These are phyloP conservation scores for Diacarnus erythraeanus DNA, from an alignment of 37 sponge, comb jelly and placozoan genomes.

Conservation along the genomic window DNA sequence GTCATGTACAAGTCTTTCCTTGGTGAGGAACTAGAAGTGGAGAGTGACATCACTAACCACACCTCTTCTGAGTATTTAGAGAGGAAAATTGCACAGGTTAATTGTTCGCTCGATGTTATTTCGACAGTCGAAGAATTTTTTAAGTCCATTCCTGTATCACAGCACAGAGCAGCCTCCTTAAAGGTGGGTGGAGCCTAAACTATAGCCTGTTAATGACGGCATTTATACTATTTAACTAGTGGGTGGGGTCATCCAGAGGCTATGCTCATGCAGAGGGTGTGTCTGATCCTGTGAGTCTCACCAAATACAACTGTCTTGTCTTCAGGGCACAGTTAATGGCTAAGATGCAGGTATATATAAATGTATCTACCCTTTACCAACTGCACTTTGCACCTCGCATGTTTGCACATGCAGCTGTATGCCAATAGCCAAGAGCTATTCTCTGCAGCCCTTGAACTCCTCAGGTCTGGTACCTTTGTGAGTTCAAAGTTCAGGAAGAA, in stretches of 20 bases:
- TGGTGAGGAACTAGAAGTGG: background rate
- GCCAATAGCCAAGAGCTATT: constrained; percentile 20
- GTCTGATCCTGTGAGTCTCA: constrained; percentile 34
- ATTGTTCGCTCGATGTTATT: constrained; percentile 19
- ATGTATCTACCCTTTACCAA: background rate
- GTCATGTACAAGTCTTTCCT: background rate
- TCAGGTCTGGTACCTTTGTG: background rate
- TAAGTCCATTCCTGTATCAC: constrained; percentile 31
- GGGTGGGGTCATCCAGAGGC: constrained; percentile 38
- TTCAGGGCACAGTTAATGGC: constrained; percentile 29
- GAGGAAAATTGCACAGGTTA: constrained; percentile 19
- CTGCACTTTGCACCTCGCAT: background rate
- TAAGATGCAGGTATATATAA: constrained; percentile 32
- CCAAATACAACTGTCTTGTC: constrained; percentile 71
- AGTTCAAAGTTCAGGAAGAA: constrained; percentile 9
- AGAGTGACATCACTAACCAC: background rate
- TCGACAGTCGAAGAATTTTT: constrained; percentile 32
- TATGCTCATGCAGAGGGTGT: constrained; percentile 38
- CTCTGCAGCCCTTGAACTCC: constrained; percentile 34
- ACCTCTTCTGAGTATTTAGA: constrained; percentile 22
- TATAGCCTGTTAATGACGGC: background rate
- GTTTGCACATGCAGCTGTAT: constrained; percentile 25
- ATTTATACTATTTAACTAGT: constrained; percentile 17
- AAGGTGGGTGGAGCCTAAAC: constrained; percentile 33
- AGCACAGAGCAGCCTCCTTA: constrained; percentile 28